phyloP scores from a whole-genome alignment of 2,797 vertebrate species.

The Ispidina lecontei region DNA sequence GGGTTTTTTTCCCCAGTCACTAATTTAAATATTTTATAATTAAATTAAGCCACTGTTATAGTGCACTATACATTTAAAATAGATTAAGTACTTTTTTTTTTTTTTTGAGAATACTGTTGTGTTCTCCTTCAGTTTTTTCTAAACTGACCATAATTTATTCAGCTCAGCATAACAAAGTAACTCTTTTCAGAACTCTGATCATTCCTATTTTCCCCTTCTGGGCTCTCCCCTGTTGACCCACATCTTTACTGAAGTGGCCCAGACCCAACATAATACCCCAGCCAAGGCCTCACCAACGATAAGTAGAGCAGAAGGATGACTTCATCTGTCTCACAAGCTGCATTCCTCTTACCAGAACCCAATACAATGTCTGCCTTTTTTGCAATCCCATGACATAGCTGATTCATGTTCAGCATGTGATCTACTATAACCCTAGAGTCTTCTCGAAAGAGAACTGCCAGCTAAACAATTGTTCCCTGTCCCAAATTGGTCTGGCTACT shows the following conservation, averaged over 20 bases:
- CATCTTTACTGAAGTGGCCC: conserved; percentile 5
- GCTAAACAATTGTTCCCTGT: conserved; percentile 38
- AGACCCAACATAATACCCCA: conserved; percentile 18
- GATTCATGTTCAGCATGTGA: conserved; percentile 57
- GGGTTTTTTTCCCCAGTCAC: not conserved
- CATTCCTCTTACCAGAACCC: conserved; percentile 48
- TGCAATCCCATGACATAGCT: conserved; percentile 42
- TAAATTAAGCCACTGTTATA: not conserved
- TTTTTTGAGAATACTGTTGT: not conserved
- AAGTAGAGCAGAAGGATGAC: conserved; percentile 61
- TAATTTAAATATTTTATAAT: not conserved
- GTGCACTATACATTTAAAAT: not conserved
- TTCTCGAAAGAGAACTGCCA: conserved; percentile 40
- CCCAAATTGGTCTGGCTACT: not conserved
- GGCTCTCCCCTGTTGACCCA: not conserved
- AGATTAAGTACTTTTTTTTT: not conserved
- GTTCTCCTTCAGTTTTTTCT: not conserved
- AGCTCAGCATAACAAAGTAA: not conserved
- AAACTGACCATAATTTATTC: not conserved
- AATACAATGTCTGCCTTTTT: conserved; percentile 56
- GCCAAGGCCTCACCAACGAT: not conserved
- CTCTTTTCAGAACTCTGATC: not conserved
- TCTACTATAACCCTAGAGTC: conserved; percentile 25
- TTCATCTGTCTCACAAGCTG: conserved; percentile 51
- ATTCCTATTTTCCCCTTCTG: not conserved